A percentile compares a stretch with the other conserved stretches of the same genome.
phyloP scores from a whole-genome alignment of 1,140 invertebrate species.

The Eriocheir sinensis region DNA sequence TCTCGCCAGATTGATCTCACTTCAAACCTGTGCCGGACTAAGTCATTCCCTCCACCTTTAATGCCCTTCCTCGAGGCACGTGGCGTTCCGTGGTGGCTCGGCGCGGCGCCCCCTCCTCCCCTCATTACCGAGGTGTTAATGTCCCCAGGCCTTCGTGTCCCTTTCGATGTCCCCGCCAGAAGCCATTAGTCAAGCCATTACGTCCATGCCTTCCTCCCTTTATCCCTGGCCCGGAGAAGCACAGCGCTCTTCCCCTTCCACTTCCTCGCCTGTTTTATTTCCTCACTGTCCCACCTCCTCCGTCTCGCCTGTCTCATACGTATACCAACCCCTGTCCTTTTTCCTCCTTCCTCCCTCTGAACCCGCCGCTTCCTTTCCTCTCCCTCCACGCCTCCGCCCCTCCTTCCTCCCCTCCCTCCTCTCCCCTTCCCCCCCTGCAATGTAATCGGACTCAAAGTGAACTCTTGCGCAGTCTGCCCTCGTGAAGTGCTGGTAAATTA shows the following conservation, averaged over 20 bases:
- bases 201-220: slow-evolving; percentile 48
- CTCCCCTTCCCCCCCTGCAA: neutral
- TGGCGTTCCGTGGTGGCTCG: neutral
- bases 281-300: slow-evolving; percentile 16
- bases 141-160: neutral
- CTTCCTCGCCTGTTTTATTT: neutral
- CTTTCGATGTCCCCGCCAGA: slow-evolving; percentile 44
- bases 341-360: neutral
- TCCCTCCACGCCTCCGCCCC: neutral
- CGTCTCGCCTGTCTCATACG: slow-evolving; percentile 30
- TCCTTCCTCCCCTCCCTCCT: neutral
- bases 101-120: neutral
- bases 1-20: slow-evolving; percentile 12
- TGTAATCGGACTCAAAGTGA: slow-evolving; percentile 57
- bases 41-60: neutral
- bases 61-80: neutral
- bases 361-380: neutral
- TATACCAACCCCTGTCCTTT: slow-evolving; percentile 17
- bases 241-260: slow-evolving; percentile 16
- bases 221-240: slow-evolving; percentile 16
- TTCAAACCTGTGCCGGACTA: neutral
- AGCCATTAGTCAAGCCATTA: slow-evolving; percentile 5
- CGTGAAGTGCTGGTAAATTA: slow-evolving; percentile 75
- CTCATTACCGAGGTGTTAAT: slow-evolving; percentile 8
- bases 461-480: slow-evolving; percentile 60